Base-by-base conservation (phyloP, 2,113 vertebrate species). In the Dromaius novaehollandiae region DNA sequence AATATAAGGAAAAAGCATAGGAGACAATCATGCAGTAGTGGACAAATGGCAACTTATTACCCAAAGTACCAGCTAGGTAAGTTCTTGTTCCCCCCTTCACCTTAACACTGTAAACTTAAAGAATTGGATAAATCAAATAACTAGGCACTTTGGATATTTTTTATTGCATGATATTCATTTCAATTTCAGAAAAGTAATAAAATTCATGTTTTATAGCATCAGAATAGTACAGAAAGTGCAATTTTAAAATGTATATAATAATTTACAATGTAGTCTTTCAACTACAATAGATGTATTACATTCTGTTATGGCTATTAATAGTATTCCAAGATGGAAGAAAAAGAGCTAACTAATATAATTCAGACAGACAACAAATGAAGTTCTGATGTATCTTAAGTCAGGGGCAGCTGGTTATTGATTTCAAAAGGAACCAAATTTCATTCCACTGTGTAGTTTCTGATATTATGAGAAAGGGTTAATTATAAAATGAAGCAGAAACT, bases 61-160 rank as follows among this genome's bases (percentile, higher is more conserved):
- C 97, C 98, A 95, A 99, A 99, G 98, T 99, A 98, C 97, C 98
- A 99, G 87, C 96, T 99, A 91, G 99, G 99, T 99, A 99, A 99
- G 98, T 98, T 98, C 89, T 93, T 97, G 92, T 97, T 94, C 97
- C 87, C 96, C 93, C 69, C 96, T 96, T 97, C 95, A 97, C 95
- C 96, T 93, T 97, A 96, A 97, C 96, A 93, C 94, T 80, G 18
- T 93, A 84, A 17, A 82, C 83, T 86, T 94, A 81, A 93, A 50
- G 55, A 91, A 82, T 55, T 69, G 40, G 60, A 82, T 82, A 85
- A 85, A 66, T 73, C 66, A 63, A 92, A 76, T 71, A 82, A 50
- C 81, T 77, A 79, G 88, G 80, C 81, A 73, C 75, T 79, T 81
- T 8, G 36, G 28, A 55, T 61, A 21, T 80, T 34, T 30, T 70